Evolutionary conservation across 2,797 vertebrate species (phyloP), one percentile per base, ranked within the genome.

Genomic region (Passerculus sandwichensis): DNA sequence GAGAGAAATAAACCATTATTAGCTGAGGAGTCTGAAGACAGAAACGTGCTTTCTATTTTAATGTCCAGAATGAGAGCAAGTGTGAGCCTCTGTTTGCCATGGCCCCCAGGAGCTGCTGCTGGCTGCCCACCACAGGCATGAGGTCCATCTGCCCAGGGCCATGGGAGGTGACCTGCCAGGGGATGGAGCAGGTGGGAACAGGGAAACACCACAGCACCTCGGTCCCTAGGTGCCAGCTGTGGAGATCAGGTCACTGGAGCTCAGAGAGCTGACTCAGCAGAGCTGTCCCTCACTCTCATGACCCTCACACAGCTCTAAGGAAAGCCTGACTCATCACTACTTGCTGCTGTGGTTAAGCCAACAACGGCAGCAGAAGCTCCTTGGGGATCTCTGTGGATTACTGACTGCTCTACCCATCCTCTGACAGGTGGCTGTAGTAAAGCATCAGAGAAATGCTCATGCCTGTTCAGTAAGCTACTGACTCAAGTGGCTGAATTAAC

Each of bases 341-440:
- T 72, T 0, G 0, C 62, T 51, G 76, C 50, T 0, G 2, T 72
- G 85, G 45, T 69, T 75, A 42, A 81, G 38, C 0, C 8, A 84
- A 53, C 57, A 69, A 65, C 84, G 47, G 45, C 76, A 85, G 85
- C 77, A 72, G 76, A 85, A 85, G 53, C 44, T 88, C 72, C 36
- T 42, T n/a, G 73, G 59, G 59, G 66, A 78, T 56, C 59, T 72
- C 56, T 6, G 1, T 38, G 76, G 56, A 42, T 75, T 88, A 25
- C 69, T 67, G 69, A 11, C 79, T 91, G 89, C 82, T 92, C 73
- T 94, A 88, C 76, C 91, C 85, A 44, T 56, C 70, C 60, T 77
- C 82, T 93, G 85, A 75, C 87, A 83, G 85, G 72, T 94, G 92
- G 92, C 91, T 96, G 92, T 95, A 96, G 79, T 60, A 91, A 93